phyloP scores from a whole-genome alignment of 2,113 vertebrate species.

The Terrapene triunguis region DNA sequence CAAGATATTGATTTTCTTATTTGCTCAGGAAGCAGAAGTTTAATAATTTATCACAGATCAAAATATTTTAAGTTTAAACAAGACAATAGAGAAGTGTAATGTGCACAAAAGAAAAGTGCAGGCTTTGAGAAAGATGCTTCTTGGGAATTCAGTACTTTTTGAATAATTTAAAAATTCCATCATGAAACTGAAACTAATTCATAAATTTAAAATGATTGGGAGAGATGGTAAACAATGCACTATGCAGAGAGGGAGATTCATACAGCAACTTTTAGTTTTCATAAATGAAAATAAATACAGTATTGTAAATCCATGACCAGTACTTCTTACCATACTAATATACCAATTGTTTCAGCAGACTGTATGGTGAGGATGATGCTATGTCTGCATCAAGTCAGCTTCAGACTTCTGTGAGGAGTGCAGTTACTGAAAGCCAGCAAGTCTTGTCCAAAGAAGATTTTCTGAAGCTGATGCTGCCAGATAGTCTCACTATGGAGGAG shows the following conservation, averaged over 20 bases:
- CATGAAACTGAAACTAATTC: not conserved
- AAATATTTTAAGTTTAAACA: not conserved
- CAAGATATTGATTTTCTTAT: not conserved
- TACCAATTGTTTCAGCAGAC: slow-evolving; percentile 77
- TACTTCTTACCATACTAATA: slow-evolving; percentile 34
- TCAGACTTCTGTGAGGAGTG: slow-evolving; percentile 78
- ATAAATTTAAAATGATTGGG: not conserved
- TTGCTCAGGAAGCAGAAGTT: not conserved
- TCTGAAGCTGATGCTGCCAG: slow-evolving; percentile 89
- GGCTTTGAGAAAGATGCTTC: not conserved
- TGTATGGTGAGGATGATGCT: slow-evolving; percentile 84
- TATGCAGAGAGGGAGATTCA: not conserved
- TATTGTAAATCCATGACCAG: not conserved
- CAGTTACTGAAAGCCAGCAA: slow-evolving; percentile 82
- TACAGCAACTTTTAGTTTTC: not conserved
- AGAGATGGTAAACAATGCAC: not conserved
- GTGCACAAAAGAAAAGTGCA: not conserved
- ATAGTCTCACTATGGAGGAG: slow-evolving; percentile 86
- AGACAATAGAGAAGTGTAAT: not conserved
- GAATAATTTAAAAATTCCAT: slow-evolving; percentile 30
- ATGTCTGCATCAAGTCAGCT: slow-evolving; percentile 79
- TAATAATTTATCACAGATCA: too few relatives aligned
- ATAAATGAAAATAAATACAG: not conserved
- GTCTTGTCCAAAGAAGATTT: slow-evolving; percentile 93
- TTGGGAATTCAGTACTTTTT: not conserved